Conservation (phyloP, 2,113 vertebrate species). For the Corythornis vintsioides region DNA sequence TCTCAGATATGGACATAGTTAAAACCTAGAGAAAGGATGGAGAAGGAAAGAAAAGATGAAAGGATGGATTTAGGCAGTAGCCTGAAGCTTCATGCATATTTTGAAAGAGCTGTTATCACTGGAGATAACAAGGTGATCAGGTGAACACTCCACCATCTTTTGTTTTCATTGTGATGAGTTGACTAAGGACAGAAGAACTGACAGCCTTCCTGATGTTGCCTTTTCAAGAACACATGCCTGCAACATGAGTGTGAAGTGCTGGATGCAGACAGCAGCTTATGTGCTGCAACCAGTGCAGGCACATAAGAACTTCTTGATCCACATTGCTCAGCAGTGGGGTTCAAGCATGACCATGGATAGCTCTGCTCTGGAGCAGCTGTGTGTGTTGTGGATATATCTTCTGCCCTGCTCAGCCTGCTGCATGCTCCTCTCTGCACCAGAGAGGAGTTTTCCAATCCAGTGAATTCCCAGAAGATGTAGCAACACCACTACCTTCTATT, state of each 20-base stretch:
- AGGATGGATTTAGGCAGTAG: not conserved
- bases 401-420: not conserved
- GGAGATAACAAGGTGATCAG: not conserved
- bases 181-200: not conserved
- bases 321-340: not conserved
- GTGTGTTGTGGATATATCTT: not conserved
- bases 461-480: not conserved
- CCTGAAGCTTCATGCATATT: not conserved
- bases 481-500: not conserved
- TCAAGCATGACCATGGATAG: not conserved
- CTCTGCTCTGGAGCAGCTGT: not conserved
- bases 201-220: not conserved
- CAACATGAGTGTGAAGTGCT: accelerated
- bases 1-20: not conserved
- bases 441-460: not conserved
- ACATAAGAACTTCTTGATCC: not conserved
- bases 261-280: not conserved
- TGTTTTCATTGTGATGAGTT: not conserved
- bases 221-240: not conserved
- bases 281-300: not conserved
- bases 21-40: not conserved
- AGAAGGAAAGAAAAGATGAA: not conserved
- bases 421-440: not conserved
- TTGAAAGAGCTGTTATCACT: not conserved
- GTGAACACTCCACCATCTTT: not conserved